phyloP scores from a whole-genome alignment of 2,113 vertebrate genomes.

The Pygoscelis antarcticus region DNA sequence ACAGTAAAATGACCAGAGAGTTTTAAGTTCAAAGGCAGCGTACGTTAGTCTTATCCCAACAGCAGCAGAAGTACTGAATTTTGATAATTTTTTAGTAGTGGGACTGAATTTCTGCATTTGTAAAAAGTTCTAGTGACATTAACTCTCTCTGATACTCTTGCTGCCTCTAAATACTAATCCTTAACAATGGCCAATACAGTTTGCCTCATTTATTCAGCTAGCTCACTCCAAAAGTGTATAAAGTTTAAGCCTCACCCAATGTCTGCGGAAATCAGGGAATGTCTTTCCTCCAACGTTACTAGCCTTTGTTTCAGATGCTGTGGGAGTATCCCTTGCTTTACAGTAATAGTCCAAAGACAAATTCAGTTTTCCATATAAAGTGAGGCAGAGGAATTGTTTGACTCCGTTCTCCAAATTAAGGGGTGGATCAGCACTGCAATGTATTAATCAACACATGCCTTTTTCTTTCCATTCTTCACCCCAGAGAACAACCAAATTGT shows the following conservation, averaged over 20 bases:
- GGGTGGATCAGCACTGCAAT: not conserved
- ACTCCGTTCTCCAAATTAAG: not conserved
- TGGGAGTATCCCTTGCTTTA: conserved; percentile 23
- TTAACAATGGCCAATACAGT: not conserved
- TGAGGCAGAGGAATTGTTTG: conserved; percentile 19
- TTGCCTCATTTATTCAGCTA: not conserved
- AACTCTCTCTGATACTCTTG: not conserved
- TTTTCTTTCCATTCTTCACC: conserved; percentile 28
- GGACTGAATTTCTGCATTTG: not conserved
- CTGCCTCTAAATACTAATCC: not conserved
- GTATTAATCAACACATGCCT: not conserved
- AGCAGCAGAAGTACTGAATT: not conserved
- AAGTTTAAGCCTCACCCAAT: conserved; percentile 28
- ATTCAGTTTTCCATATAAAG: conserved; percentile 3
- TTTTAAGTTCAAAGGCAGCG: not conserved
- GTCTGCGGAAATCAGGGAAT: not conserved
- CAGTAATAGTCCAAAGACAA: not conserved
- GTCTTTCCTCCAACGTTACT: not conserved
- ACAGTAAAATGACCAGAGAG: not conserved
- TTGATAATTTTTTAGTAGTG: not conserved
- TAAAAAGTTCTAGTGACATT: not conserved
- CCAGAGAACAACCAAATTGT: conserved; percentile 12
- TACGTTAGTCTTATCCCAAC: not conserved
- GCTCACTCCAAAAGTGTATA: not conserved
- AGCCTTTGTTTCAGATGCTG: conserved; percentile 10